Conservation (phyloP, 2,888 invertebrate species). For the Hydrotaea diabolus region DNA sequence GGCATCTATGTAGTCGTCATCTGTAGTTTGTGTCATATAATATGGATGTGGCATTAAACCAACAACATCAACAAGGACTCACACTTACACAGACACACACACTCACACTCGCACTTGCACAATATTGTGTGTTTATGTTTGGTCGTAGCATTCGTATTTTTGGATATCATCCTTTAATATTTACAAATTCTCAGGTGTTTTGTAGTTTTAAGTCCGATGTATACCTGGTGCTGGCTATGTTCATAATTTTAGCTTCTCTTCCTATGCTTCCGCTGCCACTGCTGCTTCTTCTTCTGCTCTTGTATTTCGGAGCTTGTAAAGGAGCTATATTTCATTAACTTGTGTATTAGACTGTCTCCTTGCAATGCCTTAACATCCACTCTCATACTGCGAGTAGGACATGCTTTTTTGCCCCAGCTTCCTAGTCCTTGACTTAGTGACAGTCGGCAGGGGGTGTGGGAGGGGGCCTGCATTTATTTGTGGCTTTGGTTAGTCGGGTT, state of each 20-base stretch:
- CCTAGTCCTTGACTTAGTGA: background rate
- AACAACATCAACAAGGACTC: constrained; percentile 33
- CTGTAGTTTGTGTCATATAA: background rate
- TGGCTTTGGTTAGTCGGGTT: constrained; percentile 37
- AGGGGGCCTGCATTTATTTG: constrained; percentile 41
- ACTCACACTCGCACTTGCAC: background rate
- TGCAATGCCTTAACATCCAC: background rate
- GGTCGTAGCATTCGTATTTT: constrained; percentile 4
- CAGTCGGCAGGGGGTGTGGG: background rate
- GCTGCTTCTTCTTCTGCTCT: background rate
- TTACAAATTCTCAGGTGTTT: constrained; percentile 63
- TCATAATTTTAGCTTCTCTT: constrained; percentile 41
- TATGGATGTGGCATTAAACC: constrained; percentile 19
- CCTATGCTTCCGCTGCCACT: too few relatives aligned
- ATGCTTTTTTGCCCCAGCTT: background rate
- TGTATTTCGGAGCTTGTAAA: background rate
- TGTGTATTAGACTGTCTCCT: background rate
- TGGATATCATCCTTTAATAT: constrained; percentile 46
- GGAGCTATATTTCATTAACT: constrained; percentile 43
- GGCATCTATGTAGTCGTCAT: background rate
- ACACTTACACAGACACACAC: background rate
- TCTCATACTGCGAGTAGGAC: background rate
- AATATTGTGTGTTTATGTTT: background rate
- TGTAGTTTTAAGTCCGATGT: constrained; percentile 26
- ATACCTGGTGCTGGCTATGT: constrained; percentile 12